phyloP scores from a whole-genome alignment of 2,797 vertebrate species.

The Hafferia zeledoni region DNA sequence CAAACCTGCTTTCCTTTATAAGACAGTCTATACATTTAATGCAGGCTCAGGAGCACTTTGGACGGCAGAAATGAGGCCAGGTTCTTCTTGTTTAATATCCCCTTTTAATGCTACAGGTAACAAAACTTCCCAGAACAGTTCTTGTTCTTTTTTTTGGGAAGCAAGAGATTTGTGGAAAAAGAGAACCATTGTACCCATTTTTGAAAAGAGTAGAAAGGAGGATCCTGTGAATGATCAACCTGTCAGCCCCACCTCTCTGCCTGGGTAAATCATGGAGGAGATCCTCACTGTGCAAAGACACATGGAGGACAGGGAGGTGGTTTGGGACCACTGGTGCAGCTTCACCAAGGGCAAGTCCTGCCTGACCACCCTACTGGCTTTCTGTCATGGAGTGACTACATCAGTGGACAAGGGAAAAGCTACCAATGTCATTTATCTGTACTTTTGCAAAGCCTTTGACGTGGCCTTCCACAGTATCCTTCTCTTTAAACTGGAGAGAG shows the following conservation, averaged over 20 bases:
- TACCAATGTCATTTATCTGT: neutral
- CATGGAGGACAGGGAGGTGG: neutral
- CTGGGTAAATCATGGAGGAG: neutral
- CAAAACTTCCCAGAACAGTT: neutral
- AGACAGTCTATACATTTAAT: neutral
- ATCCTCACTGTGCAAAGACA: neutral
- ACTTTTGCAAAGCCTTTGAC: neutral
- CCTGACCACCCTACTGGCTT: neutral
- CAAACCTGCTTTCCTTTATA: rapidly evolving
- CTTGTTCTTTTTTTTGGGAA: neutral
- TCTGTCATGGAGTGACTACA: neutral
- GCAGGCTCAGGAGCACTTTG: neutral
- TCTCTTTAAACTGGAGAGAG: neutral
- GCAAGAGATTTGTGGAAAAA: neutral
- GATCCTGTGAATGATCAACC: neutral
- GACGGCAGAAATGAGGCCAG: neutral
- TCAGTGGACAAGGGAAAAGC: neutral
- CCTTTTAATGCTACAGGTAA: neutral
- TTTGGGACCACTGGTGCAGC: neutral
- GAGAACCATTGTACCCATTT: neutral
- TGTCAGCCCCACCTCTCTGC: neutral
- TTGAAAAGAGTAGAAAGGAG: neutral
- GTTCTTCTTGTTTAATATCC: neutral
- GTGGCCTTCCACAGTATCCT: neutral
- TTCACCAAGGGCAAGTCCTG: neutral